Evolutionary conservation across 2,888 invertebrate species (phyloP).

Genomic region (Anticlea derivata): DNA sequence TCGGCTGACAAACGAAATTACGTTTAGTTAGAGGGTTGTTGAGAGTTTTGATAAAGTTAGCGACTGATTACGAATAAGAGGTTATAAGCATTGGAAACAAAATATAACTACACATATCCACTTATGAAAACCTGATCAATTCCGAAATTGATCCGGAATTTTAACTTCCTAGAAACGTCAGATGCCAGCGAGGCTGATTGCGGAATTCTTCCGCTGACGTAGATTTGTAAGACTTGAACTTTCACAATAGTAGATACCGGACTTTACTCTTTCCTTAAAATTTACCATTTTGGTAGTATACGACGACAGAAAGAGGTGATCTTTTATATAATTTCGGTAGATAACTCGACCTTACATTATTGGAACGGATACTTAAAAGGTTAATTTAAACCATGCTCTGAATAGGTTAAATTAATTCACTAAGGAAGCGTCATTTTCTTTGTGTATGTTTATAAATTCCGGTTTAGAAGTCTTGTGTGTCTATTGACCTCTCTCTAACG

Average conservation of each 20-base stretch:
- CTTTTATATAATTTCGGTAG: slow-evolving; percentile 7
- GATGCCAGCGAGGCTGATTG: slow-evolving; percentile 10
- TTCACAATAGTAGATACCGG: slow-evolving; percentile 19
- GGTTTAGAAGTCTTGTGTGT: no score
- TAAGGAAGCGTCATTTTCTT: background rate
- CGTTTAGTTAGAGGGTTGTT: no score
- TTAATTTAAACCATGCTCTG: slow-evolving; percentile 6
- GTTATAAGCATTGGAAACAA: no score
- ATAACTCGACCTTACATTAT: background rate
- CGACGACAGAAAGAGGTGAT: slow-evolving; percentile 4
- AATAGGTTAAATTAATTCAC: slow-evolving; percentile 5
- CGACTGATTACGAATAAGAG: no score
- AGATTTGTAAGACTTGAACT: slow-evolving; percentile 22
- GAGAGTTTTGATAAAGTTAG: no score
- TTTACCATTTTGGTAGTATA: slow-evolving; percentile 4
- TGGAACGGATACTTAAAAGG: background rate
- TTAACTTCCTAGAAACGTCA: slow-evolving; percentile 11
- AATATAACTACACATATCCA: no score
- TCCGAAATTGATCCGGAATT: slow-evolving; percentile 16
- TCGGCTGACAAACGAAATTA: no score
- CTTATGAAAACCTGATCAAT: no score
- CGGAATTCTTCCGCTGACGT: slow-evolving; percentile 13
- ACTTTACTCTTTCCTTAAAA: background rate
- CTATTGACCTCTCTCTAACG: background rate
- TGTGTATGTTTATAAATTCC: background rate